Base-by-base conservation (phyloP, 2,888 invertebrate genomes). In the Clivina fossor region DNA sequence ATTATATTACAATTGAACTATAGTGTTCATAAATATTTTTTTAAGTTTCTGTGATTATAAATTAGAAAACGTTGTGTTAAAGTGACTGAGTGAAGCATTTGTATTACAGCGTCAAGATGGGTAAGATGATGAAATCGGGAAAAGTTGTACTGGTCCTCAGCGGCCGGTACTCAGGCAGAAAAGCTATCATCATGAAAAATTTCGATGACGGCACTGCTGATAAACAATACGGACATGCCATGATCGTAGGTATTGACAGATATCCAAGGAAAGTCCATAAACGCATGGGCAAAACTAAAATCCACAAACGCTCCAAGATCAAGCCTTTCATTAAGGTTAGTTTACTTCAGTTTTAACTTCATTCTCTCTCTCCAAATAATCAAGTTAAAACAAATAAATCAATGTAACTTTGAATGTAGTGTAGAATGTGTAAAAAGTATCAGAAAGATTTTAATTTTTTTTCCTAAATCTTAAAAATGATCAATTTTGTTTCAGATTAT, bases 91-190 rank as follows among this genome's bases (percentile, higher is more conserved):
- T n/a, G n/a, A n/a, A n/a, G n/a, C n/a, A n/a, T n/a, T 37, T 49
- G 15, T 49, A 8, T 40, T 40, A 4, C 13, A 47, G 46, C 46
- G 47, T 43, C 82, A 87, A 83, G 75, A 97, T 97, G 96, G 95
- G 94, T 81, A 97, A 97, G 80, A 96, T 97, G 79, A 96, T 97
- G 95, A 97, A 96, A 84, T 80, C 86, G 62, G 96, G 96, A 62
- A 97, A 97, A 82, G 96, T 99, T 70, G 99, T 99, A 74, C 87
- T 99, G 82, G 92, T 99, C 81, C 90, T 99, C 53, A 90, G 90
- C 73, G 99, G 99, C 78, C 90, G 95, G 78, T 99, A 94, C 83
- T 96, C 99, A 60, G 99, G 99, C 61, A 87, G 94, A 67, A 99
- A 99, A 78, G 98, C 93, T 50, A 88, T 98, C 65, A 89, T 97